Percentiles rank a stretch among this genome's conserved stretches.
These are phyloP conservation scores for Drosophila eohydei DNA, from an alignment of 2,888 invertebrate species.

Conservation along the genomic window DNA sequence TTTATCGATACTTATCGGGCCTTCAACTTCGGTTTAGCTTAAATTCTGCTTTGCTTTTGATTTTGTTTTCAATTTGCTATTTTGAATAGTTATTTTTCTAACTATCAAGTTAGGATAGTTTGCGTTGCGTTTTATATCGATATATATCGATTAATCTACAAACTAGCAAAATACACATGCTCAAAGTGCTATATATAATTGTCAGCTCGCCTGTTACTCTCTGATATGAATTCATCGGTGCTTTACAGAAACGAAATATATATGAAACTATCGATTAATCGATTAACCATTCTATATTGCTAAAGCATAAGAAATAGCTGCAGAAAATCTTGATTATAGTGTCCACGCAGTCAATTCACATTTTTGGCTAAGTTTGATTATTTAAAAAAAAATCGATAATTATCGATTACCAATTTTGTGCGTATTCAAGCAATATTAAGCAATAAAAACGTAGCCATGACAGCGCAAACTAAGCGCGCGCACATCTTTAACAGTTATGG, in stretches of 20 bases:
- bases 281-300: background rate
- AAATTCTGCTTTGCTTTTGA: background rate
- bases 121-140: background rate
- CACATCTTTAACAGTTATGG: background rate
- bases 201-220: background rate
- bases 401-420: background rate
- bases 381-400: background rate
- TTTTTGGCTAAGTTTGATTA: background rate
- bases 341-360: background rate
- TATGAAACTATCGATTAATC: background rate
- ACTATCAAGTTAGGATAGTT: too few relatives aligned
- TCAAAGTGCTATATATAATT: background rate
- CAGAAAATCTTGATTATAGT: accelerated
- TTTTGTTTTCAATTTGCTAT: background rate
- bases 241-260: background rate
- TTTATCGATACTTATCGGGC: background rate
- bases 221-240: background rate
- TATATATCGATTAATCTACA: background rate
- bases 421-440: background rate
- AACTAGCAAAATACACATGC: accelerated
- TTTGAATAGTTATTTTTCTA: background rate
- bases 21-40: background rate
- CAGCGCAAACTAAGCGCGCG: background rate
- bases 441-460: background rate
- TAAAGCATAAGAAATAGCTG: background rate